Percentiles rank a stretch among this genome's conserved stretches.
Evolutionary conservation across 2,113 vertebrate genomes (phyloP).

Genomic region (Nanorana parkeri): DNA sequence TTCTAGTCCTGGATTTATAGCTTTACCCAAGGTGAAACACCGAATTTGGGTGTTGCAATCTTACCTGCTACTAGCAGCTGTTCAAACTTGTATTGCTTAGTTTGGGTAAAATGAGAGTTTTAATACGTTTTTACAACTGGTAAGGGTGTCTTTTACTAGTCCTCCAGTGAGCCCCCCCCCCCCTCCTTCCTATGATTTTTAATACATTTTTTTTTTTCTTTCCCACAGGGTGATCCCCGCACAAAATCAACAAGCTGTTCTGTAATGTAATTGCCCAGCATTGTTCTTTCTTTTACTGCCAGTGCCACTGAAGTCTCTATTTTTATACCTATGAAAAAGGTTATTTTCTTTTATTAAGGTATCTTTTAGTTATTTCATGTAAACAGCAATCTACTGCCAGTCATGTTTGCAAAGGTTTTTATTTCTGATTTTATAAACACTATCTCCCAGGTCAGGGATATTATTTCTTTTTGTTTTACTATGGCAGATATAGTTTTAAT

Average conservation of each 20-base stretch:
- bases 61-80: too few relatives aligned
- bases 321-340: conserved; percentile 10
- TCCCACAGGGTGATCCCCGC: conserved; percentile 83
- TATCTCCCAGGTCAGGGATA: background rate
- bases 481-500: conserved; percentile 13
- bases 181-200: background rate
- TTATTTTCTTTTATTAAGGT: conserved; percentile 15
- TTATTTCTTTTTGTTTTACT: conserved; percentile 2
- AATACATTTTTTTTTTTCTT: background rate
- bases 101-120: too few relatives aligned
- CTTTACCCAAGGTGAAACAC: too few relatives aligned
- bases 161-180: too few relatives aligned
- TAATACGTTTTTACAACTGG: too few relatives aligned
- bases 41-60: too few relatives aligned
- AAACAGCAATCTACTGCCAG: conserved; percentile 51
- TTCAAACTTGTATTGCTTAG: too few relatives aligned
- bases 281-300: conserved; percentile 61
- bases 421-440: conserved; percentile 18
- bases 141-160: too few relatives aligned
- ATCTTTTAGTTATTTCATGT: background rate
- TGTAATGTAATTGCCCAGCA: conserved; percentile 84
- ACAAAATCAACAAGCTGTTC: conserved; percentile 86
- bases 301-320: conserved; percentile 80
- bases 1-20: too few relatives aligned
- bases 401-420: conserved; percentile 32